Evolutionary conservation across 2,888 invertebrate species (phyloP).

Genomic region (Operophtera brumata): DNA sequence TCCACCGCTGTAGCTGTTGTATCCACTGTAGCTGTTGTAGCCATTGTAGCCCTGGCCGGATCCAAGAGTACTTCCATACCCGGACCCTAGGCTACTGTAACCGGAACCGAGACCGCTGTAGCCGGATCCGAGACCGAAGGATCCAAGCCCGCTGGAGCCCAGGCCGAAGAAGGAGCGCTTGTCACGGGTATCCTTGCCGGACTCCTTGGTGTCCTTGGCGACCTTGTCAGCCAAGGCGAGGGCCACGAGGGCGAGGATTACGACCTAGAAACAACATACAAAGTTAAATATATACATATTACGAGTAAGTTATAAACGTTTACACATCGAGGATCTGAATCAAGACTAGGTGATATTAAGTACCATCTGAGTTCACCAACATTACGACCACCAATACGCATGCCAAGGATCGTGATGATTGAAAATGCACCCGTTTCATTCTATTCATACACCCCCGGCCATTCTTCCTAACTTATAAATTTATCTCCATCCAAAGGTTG

Average conservation of each 20-base stretch:
- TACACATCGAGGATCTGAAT: no score
- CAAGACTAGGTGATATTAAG: no score
- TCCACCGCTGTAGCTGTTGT: slow-evolving; percentile 13
- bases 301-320: neutral
- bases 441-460: no score
- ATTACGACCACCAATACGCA: no score
- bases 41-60: slow-evolving; percentile 3
- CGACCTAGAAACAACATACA: slow-evolving; percentile 30
- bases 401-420: no score
- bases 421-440: no score
- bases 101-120: slow-evolving; percentile 15
- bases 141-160: slow-evolving; percentile 18
- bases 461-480: no score
- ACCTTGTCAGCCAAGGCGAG: slow-evolving; percentile 29
- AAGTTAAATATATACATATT: neutral
- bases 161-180: slow-evolving; percentile 50
- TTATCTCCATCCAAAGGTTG: no score
- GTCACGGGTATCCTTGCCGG: slow-evolving; percentile 38
- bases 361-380: no score
- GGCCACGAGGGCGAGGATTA: slow-evolving; percentile 39
- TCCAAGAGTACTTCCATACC: slow-evolving; percentile 8
- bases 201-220: slow-evolving; percentile 4
- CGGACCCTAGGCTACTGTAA: slow-evolving; percentile 5
- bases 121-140: slow-evolving; percentile 9
- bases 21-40: slow-evolving; percentile 18